Conservation (phyloP, 2,888 invertebrate species). For the Chesias legatella region DNA sequence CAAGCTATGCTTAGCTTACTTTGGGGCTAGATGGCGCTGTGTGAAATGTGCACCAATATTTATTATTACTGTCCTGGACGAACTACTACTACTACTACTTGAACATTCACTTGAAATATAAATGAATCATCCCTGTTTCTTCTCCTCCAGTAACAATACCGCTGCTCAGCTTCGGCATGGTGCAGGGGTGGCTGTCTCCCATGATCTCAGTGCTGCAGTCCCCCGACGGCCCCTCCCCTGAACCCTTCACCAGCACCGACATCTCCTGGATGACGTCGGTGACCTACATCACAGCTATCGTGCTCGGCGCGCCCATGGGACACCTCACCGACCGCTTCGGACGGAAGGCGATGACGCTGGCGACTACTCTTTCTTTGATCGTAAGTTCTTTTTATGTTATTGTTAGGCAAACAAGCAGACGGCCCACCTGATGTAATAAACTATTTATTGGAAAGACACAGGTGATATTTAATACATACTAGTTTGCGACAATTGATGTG, state of each 20-base stretch:
- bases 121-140: neutral
- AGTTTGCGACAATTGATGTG: too few species aligned
- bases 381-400: slow-evolving; percentile 48
- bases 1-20: too few species aligned
- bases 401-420: too few species aligned
- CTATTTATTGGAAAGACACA: too few species aligned
- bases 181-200: slow-evolving; percentile 73
- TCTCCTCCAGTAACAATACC: slow-evolving; percentile 64
- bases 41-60: too few species aligned
- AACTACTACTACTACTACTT: too few species aligned
- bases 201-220: slow-evolving; percentile 68
- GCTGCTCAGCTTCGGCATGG: slow-evolving; percentile 69
- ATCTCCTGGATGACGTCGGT: slow-evolving; percentile 72
- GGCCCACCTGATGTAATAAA: too few species aligned
- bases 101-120: too few species aligned
- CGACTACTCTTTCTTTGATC: slow-evolving; percentile 61
- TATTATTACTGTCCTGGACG: too few species aligned
- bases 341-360: slow-evolving; percentile 66
- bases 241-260: slow-evolving; percentile 54
- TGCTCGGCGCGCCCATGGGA: slow-evolving; percentile 69
- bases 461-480: too few species aligned
- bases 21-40: too few species aligned
- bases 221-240: slow-evolving; percentile 49
- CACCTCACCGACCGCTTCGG: slow-evolving; percentile 67
- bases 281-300: slow-evolving; percentile 70